Conservation (phyloP, 2,888 invertebrate genomes). For the Andrena dorsata region DNA sequence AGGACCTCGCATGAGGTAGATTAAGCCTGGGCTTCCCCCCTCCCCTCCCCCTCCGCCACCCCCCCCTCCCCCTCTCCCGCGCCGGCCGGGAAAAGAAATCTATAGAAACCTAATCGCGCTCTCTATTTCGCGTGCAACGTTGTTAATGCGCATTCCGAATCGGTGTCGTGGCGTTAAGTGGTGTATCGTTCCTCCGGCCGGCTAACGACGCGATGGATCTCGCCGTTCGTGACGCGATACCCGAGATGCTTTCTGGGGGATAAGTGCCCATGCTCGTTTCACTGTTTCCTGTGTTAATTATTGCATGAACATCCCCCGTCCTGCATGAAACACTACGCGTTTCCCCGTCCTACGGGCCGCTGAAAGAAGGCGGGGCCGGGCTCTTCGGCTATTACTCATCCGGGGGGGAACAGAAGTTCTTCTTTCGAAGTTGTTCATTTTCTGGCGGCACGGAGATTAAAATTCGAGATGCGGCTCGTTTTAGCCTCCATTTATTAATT, state of each 20-base stretch:
- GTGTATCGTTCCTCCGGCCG: conserved; percentile 17
- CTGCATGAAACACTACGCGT: too few relatives aligned
- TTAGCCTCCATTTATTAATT: too few relatives aligned
- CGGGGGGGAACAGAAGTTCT: too few relatives aligned
- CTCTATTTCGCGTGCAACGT: conserved; percentile 43
- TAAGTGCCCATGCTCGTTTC: conserved; percentile 2
- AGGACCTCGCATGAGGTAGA: conserved; percentile 45
- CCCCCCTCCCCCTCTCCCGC: neutral
- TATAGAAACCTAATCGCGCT: conserved; percentile 59
- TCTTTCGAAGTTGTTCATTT: too few relatives aligned
- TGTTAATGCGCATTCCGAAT: conserved; percentile 49
- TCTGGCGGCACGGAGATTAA: too few relatives aligned
- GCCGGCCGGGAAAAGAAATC: conserved; percentile 34
- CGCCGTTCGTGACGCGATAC: conserved; percentile 22
- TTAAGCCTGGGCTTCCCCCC: conserved; percentile 41
- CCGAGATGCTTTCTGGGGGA: conserved; percentile 26
- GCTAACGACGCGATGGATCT: conserved; percentile 28
- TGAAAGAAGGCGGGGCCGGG: too few relatives aligned
- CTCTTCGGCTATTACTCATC: too few relatives aligned
- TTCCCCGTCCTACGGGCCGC: too few relatives aligned
- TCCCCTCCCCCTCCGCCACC: neutral
- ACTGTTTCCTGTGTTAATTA: conserved; percentile 4
- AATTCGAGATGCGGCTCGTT: too few relatives aligned
- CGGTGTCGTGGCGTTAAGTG: conserved; percentile 52
- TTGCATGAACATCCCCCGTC: neutral